A percentile compares a stretch with the other conserved stretches of the same genome.
These are phyloP conservation scores for Tinea trinotella DNA, from an alignment of 2,888 invertebrate species.

Conservation along the genomic window DNA sequence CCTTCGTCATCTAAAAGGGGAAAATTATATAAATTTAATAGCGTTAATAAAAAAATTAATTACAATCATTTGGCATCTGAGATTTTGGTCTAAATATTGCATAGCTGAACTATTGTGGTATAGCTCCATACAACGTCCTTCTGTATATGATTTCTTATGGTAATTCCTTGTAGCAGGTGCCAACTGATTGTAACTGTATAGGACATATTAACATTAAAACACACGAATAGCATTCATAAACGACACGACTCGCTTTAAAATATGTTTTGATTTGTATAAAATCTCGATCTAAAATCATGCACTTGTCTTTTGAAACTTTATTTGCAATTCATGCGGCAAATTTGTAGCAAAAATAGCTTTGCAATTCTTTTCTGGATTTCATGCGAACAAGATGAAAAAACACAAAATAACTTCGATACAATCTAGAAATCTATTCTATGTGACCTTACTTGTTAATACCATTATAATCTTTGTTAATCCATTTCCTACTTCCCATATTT, in stretches of 20 bases:
- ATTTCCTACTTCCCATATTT: slow-evolving; percentile 14
- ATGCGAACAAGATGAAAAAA: slow-evolving; percentile 2
- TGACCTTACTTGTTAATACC: neutral
- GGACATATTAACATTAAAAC: neutral
- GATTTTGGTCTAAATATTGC: neutral
- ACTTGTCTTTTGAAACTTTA: neutral
- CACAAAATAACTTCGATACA: neutral
- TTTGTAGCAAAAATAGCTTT: neutral
- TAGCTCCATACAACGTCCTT: no score
- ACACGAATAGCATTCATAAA: slow-evolving; percentile 2
- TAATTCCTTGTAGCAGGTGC: neutral
- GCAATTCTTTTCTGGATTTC: neutral
- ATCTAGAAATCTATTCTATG: neutral
- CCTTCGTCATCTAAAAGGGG: slow-evolving; percentile 77
- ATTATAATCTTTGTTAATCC: slow-evolving; percentile 1
- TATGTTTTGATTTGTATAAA: neutral
- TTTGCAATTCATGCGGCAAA: slow-evolving; percentile 2
- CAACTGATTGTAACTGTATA: slow-evolving; percentile 1
- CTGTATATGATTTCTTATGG: neutral
- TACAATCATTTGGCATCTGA: neutral
- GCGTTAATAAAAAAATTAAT: neutral
- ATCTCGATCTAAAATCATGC: slow-evolving; percentile 6
- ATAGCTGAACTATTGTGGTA: neutral
- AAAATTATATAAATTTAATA: neutral
- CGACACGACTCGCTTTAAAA: neutral